Conservation (phyloP, 2,888 invertebrate genomes). For the Philereme transversata region DNA sequence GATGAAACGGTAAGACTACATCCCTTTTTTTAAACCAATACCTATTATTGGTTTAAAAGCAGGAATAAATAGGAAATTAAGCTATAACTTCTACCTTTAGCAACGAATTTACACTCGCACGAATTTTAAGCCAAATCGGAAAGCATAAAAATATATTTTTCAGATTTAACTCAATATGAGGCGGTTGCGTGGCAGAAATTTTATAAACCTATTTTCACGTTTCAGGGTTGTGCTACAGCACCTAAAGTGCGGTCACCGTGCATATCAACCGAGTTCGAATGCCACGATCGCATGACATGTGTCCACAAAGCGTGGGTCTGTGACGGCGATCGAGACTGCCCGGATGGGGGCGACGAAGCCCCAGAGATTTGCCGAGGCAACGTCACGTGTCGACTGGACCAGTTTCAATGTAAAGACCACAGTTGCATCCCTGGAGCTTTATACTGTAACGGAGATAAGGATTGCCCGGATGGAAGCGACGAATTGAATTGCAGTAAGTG, state of each 20-base stretch:
- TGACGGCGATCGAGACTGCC: slow-evolving; percentile 93
- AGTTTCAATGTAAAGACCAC: slow-evolving; percentile 93
- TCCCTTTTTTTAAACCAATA: neutral
- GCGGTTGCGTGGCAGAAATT: neutral
- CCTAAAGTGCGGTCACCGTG: slow-evolving; percentile 86
- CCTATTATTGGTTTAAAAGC: no score
- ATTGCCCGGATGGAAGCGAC: slow-evolving; percentile 94
- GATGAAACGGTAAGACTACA: slow-evolving; percentile 87
- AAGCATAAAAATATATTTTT: neutral
- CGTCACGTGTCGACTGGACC: slow-evolving; percentile 92
- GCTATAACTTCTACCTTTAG: no score
- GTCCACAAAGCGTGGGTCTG: slow-evolving; percentile 93
- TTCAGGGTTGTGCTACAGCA: slow-evolving; percentile 85
- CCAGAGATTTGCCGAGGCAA: slow-evolving; percentile 86
- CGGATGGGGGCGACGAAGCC: slow-evolving; percentile 91
- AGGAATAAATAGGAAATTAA: no score
- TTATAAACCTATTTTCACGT: slow-evolving; percentile 26
- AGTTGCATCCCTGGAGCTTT: slow-evolving; percentile 92
- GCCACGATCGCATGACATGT: slow-evolving; percentile 91
- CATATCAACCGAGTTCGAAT: slow-evolving; percentile 89
- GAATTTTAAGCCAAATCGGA: no score
- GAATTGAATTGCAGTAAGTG: slow-evolving; percentile 91
- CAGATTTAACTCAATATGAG: slow-evolving; percentile 1
- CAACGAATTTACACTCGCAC: no score
- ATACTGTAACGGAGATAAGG: slow-evolving; percentile 91